Evolutionary conservation across 2,888 invertebrate genomes (phyloP).

Genomic region (Amaurobius ferox): DNA sequence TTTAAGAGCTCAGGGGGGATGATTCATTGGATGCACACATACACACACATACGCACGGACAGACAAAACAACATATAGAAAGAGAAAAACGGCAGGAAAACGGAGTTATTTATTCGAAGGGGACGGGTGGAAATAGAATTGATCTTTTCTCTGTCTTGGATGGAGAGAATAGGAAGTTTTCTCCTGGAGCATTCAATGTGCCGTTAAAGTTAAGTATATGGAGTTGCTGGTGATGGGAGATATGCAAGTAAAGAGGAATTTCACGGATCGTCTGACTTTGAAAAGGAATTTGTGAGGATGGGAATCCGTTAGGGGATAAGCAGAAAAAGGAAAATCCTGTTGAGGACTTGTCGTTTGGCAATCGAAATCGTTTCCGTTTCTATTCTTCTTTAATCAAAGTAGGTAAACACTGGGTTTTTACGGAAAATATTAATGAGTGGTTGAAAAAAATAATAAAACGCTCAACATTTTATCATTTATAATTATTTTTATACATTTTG

Average conservation of each 20-base stretch:
- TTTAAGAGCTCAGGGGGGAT: slow-evolving; percentile 65
- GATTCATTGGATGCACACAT: slow-evolving; percentile 63
- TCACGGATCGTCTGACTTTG: slow-evolving; percentile 63
- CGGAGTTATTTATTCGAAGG: slow-evolving; percentile 66
- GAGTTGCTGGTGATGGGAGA: slow-evolving; percentile 60
- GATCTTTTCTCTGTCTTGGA: slow-evolving; percentile 60
- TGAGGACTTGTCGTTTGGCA: slow-evolving; percentile 50
- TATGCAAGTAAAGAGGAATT: slow-evolving; percentile 68
- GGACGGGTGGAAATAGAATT: slow-evolving; percentile 58
- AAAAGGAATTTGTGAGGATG: slow-evolving; percentile 53
- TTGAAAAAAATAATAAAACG: no score
- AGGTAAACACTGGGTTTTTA: not conserved
- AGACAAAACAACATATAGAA: slow-evolving; percentile 40
- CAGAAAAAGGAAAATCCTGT: slow-evolving; percentile 42
- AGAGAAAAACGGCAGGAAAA: slow-evolving; percentile 23
- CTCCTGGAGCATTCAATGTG: slow-evolving; percentile 56
- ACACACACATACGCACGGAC: slow-evolving; percentile 43
- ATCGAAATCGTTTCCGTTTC: slow-evolving; percentile 39
- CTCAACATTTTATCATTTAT: no score
- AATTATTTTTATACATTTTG: no score
- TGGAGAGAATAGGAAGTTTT: slow-evolving; percentile 49
- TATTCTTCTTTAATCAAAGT: slow-evolving; percentile 19
- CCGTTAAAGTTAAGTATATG: slow-evolving; percentile 66
- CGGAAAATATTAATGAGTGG: no score
- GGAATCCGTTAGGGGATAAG: slow-evolving; percentile 27